Percentiles rank a stretch among this genome's conserved stretches.
Conservation (phyloP, 2,888 invertebrate species). For the Hydrotaea cyrtoneurina region DNA sequence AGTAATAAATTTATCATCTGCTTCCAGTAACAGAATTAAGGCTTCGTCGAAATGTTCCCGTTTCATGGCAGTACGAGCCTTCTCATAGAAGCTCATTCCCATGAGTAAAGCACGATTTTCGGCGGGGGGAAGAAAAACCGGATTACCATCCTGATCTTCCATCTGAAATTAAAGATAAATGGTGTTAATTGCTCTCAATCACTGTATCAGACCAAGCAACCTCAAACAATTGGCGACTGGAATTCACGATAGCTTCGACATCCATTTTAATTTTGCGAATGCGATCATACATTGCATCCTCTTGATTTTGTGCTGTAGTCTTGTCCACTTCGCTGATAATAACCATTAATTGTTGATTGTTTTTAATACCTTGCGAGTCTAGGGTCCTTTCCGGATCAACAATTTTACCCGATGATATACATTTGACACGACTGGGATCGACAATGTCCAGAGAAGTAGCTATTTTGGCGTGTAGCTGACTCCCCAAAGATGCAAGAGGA, state of each 20-base stretch:
- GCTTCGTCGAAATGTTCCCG: slow-evolving; percentile 86
- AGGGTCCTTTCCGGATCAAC: slow-evolving; percentile 82
- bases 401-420: slow-evolving; percentile 86
- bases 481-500: slow-evolving; percentile 82
- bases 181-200: too few relatives aligned
- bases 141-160: slow-evolving; percentile 90
- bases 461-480: slow-evolving; percentile 83
- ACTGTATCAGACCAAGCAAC: slow-evolving; percentile 62
- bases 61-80: slow-evolving; percentile 86
- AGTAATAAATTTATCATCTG: slow-evolving; percentile 86
- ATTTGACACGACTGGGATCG: slow-evolving; percentile 83
- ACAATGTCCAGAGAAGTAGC: slow-evolving; percentile 81
- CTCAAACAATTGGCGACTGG: slow-evolving; percentile 77
- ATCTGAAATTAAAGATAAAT: slow-evolving; percentile 80
- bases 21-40: slow-evolving; percentile 88
- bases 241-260: slow-evolving; percentile 82
- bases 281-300: slow-evolving; percentile 83
- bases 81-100: slow-evolving; percentile 90
- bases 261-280: slow-evolving; percentile 83
- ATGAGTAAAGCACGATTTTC: slow-evolving; percentile 87
- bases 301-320: slow-evolving; percentile 75
- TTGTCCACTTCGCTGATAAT: slow-evolving; percentile 82
- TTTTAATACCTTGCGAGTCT: slow-evolving; percentile 84
- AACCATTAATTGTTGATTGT: slow-evolving; percentile 86
- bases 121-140: slow-evolving; percentile 85